Evolutionary conservation across 2,113 vertebrate genomes (phyloP), one percentile per base, ranked within the genome.

Genomic region (Dasyprocta punctata): DNA sequence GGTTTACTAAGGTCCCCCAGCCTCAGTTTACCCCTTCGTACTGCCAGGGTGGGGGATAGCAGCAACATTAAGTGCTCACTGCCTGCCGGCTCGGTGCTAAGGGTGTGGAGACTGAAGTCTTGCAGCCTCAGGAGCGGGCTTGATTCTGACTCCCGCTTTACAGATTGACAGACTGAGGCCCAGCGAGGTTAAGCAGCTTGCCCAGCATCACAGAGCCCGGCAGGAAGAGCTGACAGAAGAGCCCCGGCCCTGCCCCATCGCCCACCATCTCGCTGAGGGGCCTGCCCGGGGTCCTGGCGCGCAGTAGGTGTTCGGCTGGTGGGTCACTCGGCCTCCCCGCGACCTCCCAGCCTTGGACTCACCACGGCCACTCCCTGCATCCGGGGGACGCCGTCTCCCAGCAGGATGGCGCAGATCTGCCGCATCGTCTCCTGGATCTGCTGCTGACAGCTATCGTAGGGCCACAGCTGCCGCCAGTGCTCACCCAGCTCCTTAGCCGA

Each of bases 301-400:
- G 7, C 3, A 14, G 20, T 33, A 60, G 63, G 36, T 12, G 17
- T 52, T 58, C 33, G 56, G 78, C 33, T n/a, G 4, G 26, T 28
- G 0, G 7, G 58, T 30, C 26, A n/a, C 28, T 7, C 41, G 5
- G 73, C 24, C 41, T 78, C 44, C 75, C 44, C 2, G 12, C 7
- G 5, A 30, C 44, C 73, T 47, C 44, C 49, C 47, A 26, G 52
- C 58, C 73, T 4, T 20, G 9, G 33, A 69, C 96, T 97, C 77
- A 97, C 97, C 30, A 3, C 41, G 26, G 85, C 92, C 49, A 96
- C 80, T 0, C 12, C 1, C 16, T 11, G 38, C 38, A 65, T 87
- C 4, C 0, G 0, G 5, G 19, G 69, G 1, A 14, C 4, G 7
- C 3, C 0, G 28, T 1, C 0, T 0, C 10, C 0, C 60, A 60